Evolutionary conservation across 2,797 vertebrate genomes (phyloP).

Genomic region (Scleropages formosus): DNA sequence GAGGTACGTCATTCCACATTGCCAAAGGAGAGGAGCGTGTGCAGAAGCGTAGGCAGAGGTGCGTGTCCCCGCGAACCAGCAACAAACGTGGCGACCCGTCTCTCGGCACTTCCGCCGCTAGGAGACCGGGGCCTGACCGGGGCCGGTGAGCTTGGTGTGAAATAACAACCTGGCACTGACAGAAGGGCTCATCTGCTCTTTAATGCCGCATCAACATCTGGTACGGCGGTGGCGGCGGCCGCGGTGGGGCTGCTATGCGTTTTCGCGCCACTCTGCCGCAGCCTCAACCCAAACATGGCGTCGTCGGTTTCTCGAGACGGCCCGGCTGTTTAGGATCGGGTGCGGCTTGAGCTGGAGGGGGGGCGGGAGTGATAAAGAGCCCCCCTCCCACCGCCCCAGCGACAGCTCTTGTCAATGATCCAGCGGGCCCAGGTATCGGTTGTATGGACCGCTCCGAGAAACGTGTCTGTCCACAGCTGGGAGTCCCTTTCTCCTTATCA

Average conservation of each 20-base stretch:
- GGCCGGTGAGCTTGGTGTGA: neutral
- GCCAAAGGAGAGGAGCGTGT: neutral
- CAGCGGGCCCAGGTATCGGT: slow-evolving; percentile 63
- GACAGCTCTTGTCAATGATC: slow-evolving; percentile 72
- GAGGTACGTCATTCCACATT: neutral
- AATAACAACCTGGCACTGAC: neutral
- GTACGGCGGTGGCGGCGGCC: neutral
- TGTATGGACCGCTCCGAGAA: slow-evolving; percentile 49
- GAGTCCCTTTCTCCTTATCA: neutral
- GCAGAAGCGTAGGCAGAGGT: neutral
- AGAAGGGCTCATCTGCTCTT: slow-evolving; percentile 1
- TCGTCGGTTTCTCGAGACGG: slow-evolving; percentile 58
- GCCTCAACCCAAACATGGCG: slow-evolving; percentile 33
- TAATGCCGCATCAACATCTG: slow-evolving; percentile 3
- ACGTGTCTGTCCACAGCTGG: neutral
- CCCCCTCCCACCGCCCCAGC: slow-evolving; percentile 48
- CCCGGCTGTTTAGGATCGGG: slow-evolving; percentile 58
- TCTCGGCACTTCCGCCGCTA: slow-evolving; percentile 11
- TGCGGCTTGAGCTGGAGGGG: slow-evolving; percentile 58
- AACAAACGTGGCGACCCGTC: neutral
- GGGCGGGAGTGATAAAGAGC: slow-evolving; percentile 12
- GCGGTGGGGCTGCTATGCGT: neutral
- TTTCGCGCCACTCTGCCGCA: neutral
- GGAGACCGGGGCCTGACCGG: neutral
- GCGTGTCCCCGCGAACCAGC: neutral